Evolutionary conservation across 2,888 invertebrate species (phyloP).

Genomic region (Dolomedes plantarius): DNA sequence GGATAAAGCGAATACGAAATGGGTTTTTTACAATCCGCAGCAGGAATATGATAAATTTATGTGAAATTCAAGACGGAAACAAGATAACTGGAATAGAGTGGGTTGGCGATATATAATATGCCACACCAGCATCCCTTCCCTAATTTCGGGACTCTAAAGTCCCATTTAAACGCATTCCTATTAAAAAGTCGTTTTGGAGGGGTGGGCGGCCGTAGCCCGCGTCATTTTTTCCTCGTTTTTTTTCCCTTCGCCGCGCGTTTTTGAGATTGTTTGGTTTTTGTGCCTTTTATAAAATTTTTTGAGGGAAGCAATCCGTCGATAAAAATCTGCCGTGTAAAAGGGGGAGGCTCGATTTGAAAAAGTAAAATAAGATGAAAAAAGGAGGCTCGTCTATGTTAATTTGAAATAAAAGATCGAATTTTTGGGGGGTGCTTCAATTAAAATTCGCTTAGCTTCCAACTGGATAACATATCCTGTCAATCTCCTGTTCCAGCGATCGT

Average conservation of each 20-base stretch:
- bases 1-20: constrained; percentile 36
- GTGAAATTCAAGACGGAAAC: constrained; percentile 60
- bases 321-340: constrained; percentile 45
- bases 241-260: constrained; percentile 35
- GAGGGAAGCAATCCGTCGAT: constrained; percentile 55
- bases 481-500: constrained; percentile 25
- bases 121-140: constrained; percentile 42
- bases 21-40: constrained; percentile 33
- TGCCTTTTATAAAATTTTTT: constrained; percentile 29
- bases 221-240: constrained; percentile 61
- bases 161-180: constrained; percentile 69
- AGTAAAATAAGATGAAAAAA: constrained; percentile 25
- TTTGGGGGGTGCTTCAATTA: constrained; percentile 59
- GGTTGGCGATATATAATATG: constrained; percentile 51
- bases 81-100: constrained; percentile 47
- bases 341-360: constrained; percentile 27
- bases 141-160: constrained; percentile 63
- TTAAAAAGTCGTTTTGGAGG: constrained; percentile 63
- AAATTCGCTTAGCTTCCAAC: constrained; percentile 58
- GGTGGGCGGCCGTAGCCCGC: constrained; percentile 16
- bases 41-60: constrained; percentile 66
- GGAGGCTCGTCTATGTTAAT: constrained; percentile 51
- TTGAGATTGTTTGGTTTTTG: constrained; percentile 29
- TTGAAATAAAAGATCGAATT: constrained; percentile 69
- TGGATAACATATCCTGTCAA: constrained; percentile 59